A percentile compares a stretch with the other conserved stretches of the same genome.
phyloP scores from a whole-genome alignment of 2,888 invertebrate species.

The Gymnocheta viridis region DNA sequence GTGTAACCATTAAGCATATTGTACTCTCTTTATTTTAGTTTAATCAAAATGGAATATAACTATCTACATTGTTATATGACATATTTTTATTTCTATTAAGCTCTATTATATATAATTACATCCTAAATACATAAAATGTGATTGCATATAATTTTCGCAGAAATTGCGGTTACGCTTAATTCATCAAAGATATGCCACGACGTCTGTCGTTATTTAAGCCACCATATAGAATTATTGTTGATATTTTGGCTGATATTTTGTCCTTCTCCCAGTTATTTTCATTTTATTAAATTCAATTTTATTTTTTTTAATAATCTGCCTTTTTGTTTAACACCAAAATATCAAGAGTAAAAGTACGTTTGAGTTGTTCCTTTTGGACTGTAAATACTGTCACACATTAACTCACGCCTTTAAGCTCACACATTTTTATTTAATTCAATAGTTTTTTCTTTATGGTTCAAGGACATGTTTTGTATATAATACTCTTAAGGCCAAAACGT shows the following conservation, averaged over 20 bases:
- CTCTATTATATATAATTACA: too few species aligned
- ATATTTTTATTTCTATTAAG: too few species aligned
- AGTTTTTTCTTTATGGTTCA: constrained; percentile 23
- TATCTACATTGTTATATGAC: too few species aligned
- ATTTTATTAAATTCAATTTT: constrained; percentile 23
- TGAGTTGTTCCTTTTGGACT: neutral
- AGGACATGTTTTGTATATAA: constrained; percentile 26
- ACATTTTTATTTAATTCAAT: constrained; percentile 7
- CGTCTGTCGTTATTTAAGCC: neutral
- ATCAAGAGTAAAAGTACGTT: neutral
- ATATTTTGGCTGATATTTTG: too few species aligned
- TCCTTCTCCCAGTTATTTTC: neutral
- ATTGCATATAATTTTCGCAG: too few species aligned
- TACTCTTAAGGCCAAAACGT: constrained; percentile 35
- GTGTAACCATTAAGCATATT: too few species aligned
- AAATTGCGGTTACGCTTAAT: too few species aligned
- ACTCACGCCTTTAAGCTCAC: neutral
- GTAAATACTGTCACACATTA: neutral
- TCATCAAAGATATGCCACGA: too few species aligned
- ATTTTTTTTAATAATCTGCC: constrained; percentile 17
- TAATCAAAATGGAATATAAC: too few species aligned
- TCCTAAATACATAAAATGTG: too few species aligned
- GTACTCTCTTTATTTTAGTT: too few species aligned
- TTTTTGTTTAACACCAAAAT: constrained; percentile 17
- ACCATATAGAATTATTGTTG: neutral